Evolutionary conservation across 2,113 vertebrate genomes (phyloP), one percentile per base, ranked within the genome.

Genomic region (Trinectes maculatus): DNA sequence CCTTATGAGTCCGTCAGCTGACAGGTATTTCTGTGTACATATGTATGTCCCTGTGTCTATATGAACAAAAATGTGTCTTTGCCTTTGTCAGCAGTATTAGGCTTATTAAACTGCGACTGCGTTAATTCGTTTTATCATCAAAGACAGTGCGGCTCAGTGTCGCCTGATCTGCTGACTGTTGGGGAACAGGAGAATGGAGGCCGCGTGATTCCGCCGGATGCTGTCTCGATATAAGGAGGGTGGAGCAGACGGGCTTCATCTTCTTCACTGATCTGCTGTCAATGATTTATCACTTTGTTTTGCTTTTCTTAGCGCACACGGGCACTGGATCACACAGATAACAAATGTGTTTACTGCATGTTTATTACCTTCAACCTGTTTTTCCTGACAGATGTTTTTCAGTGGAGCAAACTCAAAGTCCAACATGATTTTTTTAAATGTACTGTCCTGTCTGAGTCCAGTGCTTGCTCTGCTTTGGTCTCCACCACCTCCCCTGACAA

Each of bases 101-200:
- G 71, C 46, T 49, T 21, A 51, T 61, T 61, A 90, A 87, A 88
- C 72, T 87, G 85, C 53, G 25, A 15, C n/a, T n/a, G n/a, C 25
- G 55, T 77, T 90, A 89, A 89, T 86, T 84, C 83, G 73, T 76
- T 72, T 60, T 42, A 69, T 70, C 69, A 77, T 83, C 68, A 79
- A 55, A 87, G 74, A 26, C 54, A 8, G 21, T n/a, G n/a, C n/a
- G 26, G 48, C 48, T 39, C 13, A 6, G 49, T 29, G 53, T 71
- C 52, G 43, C 46, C 51, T 8, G 22, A 73, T 71, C 33, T 84
- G 85, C 80, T 85, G 79, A 80, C 77, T 77, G 71, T 58, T 11
- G 25, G 26, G 24, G 69, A 40, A 71, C 69, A 56, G 16, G 7
- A 53, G 36, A n/a, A 44, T 28, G 26, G 40, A 52, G 31, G 37